Evolutionary conservation across 1,140 invertebrate species (phyloP), one percentile per base, ranked within the genome.

Genomic region (Drosophila pseudoobscura): DNA sequence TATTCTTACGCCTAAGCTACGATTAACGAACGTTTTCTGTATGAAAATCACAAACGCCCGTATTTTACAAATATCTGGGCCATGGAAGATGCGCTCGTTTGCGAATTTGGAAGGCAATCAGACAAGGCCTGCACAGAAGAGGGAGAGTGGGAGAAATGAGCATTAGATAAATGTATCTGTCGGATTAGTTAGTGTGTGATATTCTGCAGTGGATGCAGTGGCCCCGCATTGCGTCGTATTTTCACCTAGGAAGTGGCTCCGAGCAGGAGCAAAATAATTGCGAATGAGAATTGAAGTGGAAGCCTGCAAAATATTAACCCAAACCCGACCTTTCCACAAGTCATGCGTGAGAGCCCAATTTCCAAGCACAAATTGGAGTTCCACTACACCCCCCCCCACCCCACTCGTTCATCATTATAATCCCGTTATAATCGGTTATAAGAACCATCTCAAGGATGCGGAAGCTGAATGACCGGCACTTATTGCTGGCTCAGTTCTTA

Each of bases 51-150:
- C 82, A 83, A 91, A 84, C 63, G 77, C 83, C 89, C 87, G 69
- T 88, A 83, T 90, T 90, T 91, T 91, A 76, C 65, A 90, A 89
- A 91, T 91, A 89, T 71, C 64, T 80, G 74, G 83, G 80, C 78
- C 82, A 79, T 91, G 90, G 90, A 91, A 91, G 90, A 84, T 91
- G 78, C 58, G 78, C 58, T 76, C 75, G 79, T 61, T 84, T 79
- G 75, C 69, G 75, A 87, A 70, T 89, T 80, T 78, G 87, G 88
- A 91, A 91, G 90, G 90, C 90, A 91, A 84, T 90, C 68, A 87
- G 88, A 90, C 90, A 91, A 91, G 90, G 90, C 87, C 90, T 91
- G 76, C 1, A 89, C 20, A 90, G 0, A 35, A 49, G 66, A 17
- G 44, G 29, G 5, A 17, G 43, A 46, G 45, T 44, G 7, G 24